Evolutionary conservation across 64 coral and sea anemone genomes (phyloP).

Genomic region (Astreopora myriophthalma): DNA sequence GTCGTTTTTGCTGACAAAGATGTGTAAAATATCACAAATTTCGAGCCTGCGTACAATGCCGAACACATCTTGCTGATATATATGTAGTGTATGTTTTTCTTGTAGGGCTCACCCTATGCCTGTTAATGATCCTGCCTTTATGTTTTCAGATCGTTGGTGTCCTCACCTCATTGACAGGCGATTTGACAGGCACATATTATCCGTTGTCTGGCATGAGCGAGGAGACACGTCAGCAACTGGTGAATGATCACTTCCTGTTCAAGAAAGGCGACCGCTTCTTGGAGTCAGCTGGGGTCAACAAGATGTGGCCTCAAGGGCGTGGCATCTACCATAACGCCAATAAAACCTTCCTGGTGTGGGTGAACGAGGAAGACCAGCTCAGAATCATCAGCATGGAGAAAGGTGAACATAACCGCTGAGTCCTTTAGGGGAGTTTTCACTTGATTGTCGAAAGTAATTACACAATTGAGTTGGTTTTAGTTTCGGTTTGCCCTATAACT

Average conservation of each 20-base stretch:
- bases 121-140: neutral
- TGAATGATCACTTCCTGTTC: slow-evolving; percentile 92
- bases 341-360: slow-evolving; percentile 95
- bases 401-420: neutral
- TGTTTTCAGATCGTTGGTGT: slow-evolving; percentile 39
- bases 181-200: slow-evolving; percentile 81
- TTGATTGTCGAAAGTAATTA: too few relatives aligned
- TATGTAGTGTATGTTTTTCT: too few relatives aligned
- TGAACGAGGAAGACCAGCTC: slow-evolving; percentile 95
- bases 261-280: slow-evolving; percentile 94
- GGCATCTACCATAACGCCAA: slow-evolving; percentile 94
- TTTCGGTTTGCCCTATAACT: too few relatives aligned
- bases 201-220: slow-evolving; percentile 88
- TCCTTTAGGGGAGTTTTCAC: too few relatives aligned
- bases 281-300: slow-evolving; percentile 85
- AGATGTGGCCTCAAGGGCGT: slow-evolving; percentile 90
- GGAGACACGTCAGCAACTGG: slow-evolving; percentile 63
- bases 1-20: too few relatives aligned
- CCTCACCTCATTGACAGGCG: slow-evolving; percentile 60
- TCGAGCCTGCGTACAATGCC: too few relatives aligned
- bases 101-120: too few relatives aligned
- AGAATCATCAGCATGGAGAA: slow-evolving; percentile 97
- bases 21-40: too few relatives aligned
- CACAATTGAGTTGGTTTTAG: too few relatives aligned
- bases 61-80: too few relatives aligned